Percentiles rank a stretch among this genome's conserved stretches.
Conservation (phyloP, 1,140 invertebrate genomes). For the Drosophila suzukii region DNA sequence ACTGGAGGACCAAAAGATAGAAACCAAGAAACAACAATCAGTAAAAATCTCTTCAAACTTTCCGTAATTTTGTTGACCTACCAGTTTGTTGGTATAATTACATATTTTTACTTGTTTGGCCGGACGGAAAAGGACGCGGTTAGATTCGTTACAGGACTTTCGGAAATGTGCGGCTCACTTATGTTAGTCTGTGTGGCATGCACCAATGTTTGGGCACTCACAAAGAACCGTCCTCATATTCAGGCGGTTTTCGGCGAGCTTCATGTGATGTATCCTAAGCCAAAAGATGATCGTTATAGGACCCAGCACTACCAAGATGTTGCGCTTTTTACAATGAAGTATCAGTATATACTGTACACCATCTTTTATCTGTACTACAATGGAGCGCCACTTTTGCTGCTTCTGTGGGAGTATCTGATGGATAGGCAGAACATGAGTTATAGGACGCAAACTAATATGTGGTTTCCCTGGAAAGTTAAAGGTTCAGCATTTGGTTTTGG, state of each 20-base stretch:
- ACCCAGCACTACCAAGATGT: slow-evolving; percentile 39
- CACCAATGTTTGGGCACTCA: background rate
- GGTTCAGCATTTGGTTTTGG: slow-evolving; percentile 28
- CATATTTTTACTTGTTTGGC: background rate
- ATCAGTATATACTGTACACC: slow-evolving; percentile 45
- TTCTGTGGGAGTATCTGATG: slow-evolving; percentile 42
- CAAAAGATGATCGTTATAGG: slow-evolving; percentile 19
- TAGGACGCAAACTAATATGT: slow-evolving; percentile 68
- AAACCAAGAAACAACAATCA: too few relatives aligned
- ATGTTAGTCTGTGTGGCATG: background rate
- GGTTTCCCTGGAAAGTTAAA: slow-evolving; percentile 68
- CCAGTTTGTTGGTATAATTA: background rate
- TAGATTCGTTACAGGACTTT: background rate
- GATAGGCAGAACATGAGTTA: slow-evolving; percentile 28
- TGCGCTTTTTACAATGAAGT: slow-evolving; percentile 51
- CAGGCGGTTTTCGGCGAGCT: background rate
- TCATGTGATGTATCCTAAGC: slow-evolving; percentile 29
- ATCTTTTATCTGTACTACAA: slow-evolving; percentile 62
- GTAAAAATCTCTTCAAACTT: background rate
- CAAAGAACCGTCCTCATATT: background rate
- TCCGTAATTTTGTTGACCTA: background rate
- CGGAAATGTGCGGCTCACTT: background rate
- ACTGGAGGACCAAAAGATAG: background rate
- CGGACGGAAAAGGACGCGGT: background rate
- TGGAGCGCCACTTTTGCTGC: slow-evolving; percentile 41